Base-by-base conservation (phyloP, 2,888 invertebrate species). In the Boloria euphrosyne region DNA sequence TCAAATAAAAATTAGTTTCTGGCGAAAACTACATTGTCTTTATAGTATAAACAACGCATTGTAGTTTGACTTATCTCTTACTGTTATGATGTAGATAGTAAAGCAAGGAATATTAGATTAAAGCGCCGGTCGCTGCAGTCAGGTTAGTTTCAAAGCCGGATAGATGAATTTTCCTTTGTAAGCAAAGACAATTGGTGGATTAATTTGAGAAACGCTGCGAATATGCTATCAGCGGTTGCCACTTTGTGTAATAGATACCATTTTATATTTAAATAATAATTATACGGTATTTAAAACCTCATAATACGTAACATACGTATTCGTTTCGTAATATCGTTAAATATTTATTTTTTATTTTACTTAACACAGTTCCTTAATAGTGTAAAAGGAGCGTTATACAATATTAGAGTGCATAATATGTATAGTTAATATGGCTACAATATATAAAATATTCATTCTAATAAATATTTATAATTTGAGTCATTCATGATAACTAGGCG, bases 51-150 rank as follows among this genome's bases (percentile, higher is more conserved):
- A 18, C 14, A 44, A 46, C 38, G 16, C 31, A 44, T 22, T 44
- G n/a, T 18, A 57, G 10, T 57, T 57, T 44, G 55, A 44, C 44
- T 46, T 57, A 46, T 59, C 63, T 47, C 53, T n/a, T 58, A 10
- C 59, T 31, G 61, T 27, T 57, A 62, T 47, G 53, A 55, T 59
- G 53, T 60, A 57, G 59, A 57, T 38, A 52, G 58, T 62, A 17
- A 49, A 47, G 17, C 64, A 65, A 65, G 72, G 74, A 76, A 77
- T 78, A 79, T 79, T 77, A 77, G 75, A 80, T 81, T 80, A 77
- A 76, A 77, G 78, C 77, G 76, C 59, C 76, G 75, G 70, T 66
- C 66, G 50, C 57, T 51, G 27, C 65, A 74, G 74, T 73, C 79
- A 74, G 73, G 75, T 78, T 75, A 74, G 66, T 54, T 62, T 62